phyloP scores from a whole-genome alignment of 2,797 vertebrate species.

The Nannoperca australis region DNA sequence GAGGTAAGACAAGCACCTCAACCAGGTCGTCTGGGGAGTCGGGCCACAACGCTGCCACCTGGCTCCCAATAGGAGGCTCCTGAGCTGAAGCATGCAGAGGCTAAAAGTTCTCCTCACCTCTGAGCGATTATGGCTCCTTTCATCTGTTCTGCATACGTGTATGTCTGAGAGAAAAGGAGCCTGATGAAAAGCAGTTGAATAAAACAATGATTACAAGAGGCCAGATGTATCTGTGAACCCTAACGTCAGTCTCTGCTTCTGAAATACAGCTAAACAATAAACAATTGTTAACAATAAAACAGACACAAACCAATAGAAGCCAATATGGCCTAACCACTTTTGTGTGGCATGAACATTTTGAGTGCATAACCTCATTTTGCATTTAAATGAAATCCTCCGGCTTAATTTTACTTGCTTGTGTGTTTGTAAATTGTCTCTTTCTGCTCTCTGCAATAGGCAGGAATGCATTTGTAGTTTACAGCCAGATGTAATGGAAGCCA shows the following conservation, averaged over 20 bases:
- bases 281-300: background rate
- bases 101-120: slow-evolving; percentile 28
- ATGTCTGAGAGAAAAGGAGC: slow-evolving; percentile 17
- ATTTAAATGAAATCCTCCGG: slow-evolving; percentile 49
- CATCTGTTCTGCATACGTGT: slow-evolving; percentile 25
- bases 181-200: slow-evolving; percentile 3
- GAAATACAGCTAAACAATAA: background rate
- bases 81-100: slow-evolving; percentile 34
- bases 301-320: slow-evolving; percentile 4
- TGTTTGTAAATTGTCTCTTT: slow-evolving; percentile 34
- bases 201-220: slow-evolving; percentile 29
- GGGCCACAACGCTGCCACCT: slow-evolving; percentile 51
- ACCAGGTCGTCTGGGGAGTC: slow-evolving; percentile 43
- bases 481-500: slow-evolving; percentile 33
- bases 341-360: background rate
- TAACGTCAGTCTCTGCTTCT: slow-evolving; percentile 6
- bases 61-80: slow-evolving; percentile 45
- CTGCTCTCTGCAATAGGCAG: slow-evolving; percentile 9
- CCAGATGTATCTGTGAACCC: slow-evolving; percentile 10
- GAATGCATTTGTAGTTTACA: slow-evolving; percentile 32
- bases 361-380: slow-evolving; percentile 45
- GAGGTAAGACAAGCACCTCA: slow-evolving; percentile 55
- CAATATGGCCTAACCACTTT: background rate
- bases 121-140: slow-evolving; percentile 19
- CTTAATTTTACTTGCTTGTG: slow-evolving; percentile 27